Evolutionary conservation across 2,888 invertebrate genomes (phyloP).

Genomic region (Sarcophaga variegata): DNA sequence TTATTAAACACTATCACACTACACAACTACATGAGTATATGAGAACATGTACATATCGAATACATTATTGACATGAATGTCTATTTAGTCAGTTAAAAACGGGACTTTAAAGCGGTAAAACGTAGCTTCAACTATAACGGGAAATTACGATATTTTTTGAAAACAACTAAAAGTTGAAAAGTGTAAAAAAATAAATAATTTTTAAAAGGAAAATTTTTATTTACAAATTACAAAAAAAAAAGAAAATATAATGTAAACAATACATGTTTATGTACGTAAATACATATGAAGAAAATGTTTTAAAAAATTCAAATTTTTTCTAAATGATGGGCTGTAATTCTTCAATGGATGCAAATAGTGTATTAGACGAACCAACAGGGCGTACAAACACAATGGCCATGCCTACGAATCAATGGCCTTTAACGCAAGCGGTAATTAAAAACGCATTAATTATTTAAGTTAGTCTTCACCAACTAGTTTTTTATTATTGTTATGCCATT

Average conservation of each 20-base stretch:
- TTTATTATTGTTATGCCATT: neutral
- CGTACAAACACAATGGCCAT: constrained; percentile 44
- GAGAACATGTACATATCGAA: too few species aligned
- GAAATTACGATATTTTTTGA: neutral
- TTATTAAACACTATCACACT: constrained; percentile 25
- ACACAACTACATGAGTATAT: constrained; percentile 1
- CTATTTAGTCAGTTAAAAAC: constrained; percentile 45
- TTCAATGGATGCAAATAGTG: constrained; percentile 75
- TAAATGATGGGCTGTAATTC: constrained; percentile 78
- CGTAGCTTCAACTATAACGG: constrained; percentile 12
- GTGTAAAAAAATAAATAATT: too few species aligned
- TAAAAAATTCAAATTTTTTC: constrained; percentile 25
- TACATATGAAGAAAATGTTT: constrained; percentile 15
- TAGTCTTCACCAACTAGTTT: neutral
- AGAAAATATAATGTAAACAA: neutral
- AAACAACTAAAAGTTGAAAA: too few species aligned
- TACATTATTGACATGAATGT: constrained; percentile 48
- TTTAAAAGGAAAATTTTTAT: too few species aligned
- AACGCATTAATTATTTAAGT: constrained; percentile 30
- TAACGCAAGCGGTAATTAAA: constrained; percentile 63
- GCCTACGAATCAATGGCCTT: constrained; percentile 59
- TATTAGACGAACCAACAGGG: constrained; percentile 69
- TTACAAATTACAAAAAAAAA: neutral
- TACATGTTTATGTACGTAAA: neutral
- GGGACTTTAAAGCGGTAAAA: constrained; percentile 27